A percentile compares a stretch with the other conserved stretches of the same genome.
These are phyloP conservation scores for Cavia aperea DNA, from an alignment of 2,113 vertebrate genomes.

Conservation along the genomic window DNA sequence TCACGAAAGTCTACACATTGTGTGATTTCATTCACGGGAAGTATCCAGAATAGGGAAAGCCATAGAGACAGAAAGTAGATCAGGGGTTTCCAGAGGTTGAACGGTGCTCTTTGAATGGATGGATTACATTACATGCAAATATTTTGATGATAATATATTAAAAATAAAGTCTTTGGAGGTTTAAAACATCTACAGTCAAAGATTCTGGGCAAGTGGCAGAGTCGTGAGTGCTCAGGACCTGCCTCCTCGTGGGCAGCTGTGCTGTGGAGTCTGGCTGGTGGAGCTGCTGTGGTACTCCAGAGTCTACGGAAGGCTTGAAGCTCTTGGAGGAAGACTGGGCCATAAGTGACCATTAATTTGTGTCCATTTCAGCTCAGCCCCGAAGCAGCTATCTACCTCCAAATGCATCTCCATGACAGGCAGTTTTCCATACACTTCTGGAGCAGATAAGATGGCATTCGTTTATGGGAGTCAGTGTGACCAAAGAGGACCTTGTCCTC, in stretches of 20 bases:
- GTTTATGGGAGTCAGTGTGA: background rate
- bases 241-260: background rate
- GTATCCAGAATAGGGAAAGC: background rate
- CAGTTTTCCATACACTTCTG: too few species aligned
- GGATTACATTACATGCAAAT: background rate
- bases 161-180: background rate
- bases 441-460: background rate
- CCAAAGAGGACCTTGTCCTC: background rate
- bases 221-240: background rate
- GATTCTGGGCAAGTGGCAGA: background rate
- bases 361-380: background rate
- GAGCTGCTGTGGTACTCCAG: background rate
- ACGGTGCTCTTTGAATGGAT: background rate
- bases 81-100: fast-evolving
- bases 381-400: too few species aligned
- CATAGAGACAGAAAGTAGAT: background rate
- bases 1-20: fast-evolving
- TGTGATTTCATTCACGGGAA: fast-evolving
- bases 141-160: background rate
- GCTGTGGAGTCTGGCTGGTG: background rate
- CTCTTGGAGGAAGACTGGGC: background rate
- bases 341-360: too few species aligned
- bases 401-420: too few species aligned
- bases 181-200: background rate
- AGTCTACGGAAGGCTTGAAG: background rate